A percentile compares a stretch with the other conserved stretches of the same genome.
Conservation (phyloP, 2,113 vertebrate genomes). For the Scolopax mira region DNA sequence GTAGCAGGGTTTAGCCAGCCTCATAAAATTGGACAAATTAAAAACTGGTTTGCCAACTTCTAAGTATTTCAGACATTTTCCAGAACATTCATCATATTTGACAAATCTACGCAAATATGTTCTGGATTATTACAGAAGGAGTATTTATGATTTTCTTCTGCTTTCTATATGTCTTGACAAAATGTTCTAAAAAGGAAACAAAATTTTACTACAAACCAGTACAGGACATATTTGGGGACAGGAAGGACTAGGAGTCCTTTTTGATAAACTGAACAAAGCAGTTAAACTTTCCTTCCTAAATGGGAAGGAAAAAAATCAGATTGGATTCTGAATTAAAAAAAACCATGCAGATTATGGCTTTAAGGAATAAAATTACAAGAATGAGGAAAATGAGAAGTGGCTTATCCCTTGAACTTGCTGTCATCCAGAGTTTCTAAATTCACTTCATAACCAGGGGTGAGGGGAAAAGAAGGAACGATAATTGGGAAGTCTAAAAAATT, state of each 20-base stretch:
- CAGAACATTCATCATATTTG: not conserved
- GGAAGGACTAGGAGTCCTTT: not conserved
- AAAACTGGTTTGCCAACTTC: not conserved
- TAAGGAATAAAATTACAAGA: conserved; percentile 9
- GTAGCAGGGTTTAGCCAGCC: not conserved
- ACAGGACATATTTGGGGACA: not conserved
- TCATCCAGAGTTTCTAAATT: conserved; percentile 23
- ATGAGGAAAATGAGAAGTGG: conserved; percentile 20
- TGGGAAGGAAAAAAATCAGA: not conserved
- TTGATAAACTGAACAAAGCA: not conserved
- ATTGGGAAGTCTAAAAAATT: conserved; percentile 32
- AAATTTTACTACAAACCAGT: not conserved
- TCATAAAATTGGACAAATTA: not conserved
- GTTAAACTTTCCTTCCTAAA: not conserved
- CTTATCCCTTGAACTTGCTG: conserved; percentile 19
- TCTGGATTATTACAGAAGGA: not conserved
- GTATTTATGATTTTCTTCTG: not conserved
- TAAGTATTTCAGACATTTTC: not conserved
- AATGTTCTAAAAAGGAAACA: not conserved
- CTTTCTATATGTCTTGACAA: not conserved
- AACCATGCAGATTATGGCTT: not conserved
- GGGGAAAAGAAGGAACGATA: conserved; percentile 7
- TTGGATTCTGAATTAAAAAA: not conserved
- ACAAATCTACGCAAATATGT: not conserved
- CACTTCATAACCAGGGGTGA: not conserved